Evolutionary conservation across 92 coral and sea anemone genomes (phyloP).

Genomic region (Phenganax stokvisi): DNA sequence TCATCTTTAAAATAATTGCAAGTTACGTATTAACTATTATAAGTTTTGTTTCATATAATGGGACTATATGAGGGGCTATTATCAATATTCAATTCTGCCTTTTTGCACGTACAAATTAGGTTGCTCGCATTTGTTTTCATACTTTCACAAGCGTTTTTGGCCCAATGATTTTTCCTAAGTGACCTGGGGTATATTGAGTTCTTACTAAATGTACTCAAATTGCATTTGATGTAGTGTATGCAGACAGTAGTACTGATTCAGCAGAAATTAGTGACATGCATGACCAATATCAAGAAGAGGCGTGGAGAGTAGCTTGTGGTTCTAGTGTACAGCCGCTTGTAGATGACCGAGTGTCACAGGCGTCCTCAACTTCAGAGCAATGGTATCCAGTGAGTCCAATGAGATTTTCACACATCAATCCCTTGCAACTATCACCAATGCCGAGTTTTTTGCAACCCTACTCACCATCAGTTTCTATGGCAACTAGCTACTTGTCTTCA

Average conservation of each 20-base stretch:
- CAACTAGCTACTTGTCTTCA: conserved; percentile 9
- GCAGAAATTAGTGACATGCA: conserved; percentile 3
- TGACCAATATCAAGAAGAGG: conserved; percentile 26
- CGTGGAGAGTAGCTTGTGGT: conserved; percentile 19
- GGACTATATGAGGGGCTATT: too few relatives aligned
- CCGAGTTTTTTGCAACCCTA: conserved; percentile 14
- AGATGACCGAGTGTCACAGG: neutral
- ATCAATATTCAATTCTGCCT: too few relatives aligned
- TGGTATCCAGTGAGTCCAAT: conserved; percentile 7
- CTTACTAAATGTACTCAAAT: too few relatives aligned
- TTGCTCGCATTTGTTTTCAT: too few relatives aligned
- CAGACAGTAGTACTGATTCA: neutral
- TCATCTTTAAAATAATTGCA: too few relatives aligned
- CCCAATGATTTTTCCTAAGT: too few relatives aligned
- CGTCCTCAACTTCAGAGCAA: neutral
- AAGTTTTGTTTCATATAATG: too few relatives aligned
- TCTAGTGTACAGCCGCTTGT: neutral
- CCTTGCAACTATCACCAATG: neutral
- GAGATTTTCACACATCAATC: conserved; percentile 1
- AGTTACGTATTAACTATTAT: too few relatives aligned
- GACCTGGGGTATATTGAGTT: too few relatives aligned
- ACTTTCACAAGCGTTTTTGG: too few relatives aligned
- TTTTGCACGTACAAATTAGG: too few relatives aligned
- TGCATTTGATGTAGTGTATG: neutral
- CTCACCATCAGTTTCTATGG: conserved; percentile 4